A percentile compares a stretch with the other conserved stretches of the same genome.
These are phyloP conservation scores for Elachura formosa DNA, from an alignment of 2,113 vertebrate genomes.

Conservation along the genomic window DNA sequence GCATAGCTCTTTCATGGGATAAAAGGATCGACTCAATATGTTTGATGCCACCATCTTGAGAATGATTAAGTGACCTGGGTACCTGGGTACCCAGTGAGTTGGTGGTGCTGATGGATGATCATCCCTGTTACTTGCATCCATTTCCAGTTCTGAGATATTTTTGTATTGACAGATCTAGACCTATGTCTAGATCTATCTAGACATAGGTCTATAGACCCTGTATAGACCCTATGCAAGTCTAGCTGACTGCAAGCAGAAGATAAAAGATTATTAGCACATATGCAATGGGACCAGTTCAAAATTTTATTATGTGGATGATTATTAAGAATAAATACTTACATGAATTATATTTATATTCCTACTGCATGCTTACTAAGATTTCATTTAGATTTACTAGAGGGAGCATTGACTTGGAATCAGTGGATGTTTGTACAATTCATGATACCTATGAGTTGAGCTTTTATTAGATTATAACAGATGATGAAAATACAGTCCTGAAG, in stretches of 20 bases:
- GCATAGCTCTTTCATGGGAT: background rate
- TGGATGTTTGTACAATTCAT: background rate
- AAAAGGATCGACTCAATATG: background rate
- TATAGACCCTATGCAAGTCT: background rate
- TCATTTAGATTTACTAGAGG: conserved; percentile 25
- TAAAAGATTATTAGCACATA: background rate
- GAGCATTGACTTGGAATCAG: background rate
- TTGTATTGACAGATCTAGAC: background rate
- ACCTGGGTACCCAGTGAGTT: background rate
- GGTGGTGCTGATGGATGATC: background rate
- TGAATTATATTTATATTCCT: background rate
- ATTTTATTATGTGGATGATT: background rate
- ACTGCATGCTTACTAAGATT: background rate
- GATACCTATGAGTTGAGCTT: background rate
- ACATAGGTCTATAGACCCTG: no score
- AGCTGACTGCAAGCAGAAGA: background rate
- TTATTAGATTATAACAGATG: background rate
- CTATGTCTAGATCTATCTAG: no score
- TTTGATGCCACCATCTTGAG: background rate
- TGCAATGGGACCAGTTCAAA: background rate
- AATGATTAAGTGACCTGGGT: background rate
- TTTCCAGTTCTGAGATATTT: background rate
- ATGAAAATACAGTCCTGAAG: background rate
- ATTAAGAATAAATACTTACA: background rate
- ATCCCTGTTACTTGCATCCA: background rate